phyloP scores from a whole-genome alignment of 1,140 invertebrate species.

The Drosophila bocqueti region DNA sequence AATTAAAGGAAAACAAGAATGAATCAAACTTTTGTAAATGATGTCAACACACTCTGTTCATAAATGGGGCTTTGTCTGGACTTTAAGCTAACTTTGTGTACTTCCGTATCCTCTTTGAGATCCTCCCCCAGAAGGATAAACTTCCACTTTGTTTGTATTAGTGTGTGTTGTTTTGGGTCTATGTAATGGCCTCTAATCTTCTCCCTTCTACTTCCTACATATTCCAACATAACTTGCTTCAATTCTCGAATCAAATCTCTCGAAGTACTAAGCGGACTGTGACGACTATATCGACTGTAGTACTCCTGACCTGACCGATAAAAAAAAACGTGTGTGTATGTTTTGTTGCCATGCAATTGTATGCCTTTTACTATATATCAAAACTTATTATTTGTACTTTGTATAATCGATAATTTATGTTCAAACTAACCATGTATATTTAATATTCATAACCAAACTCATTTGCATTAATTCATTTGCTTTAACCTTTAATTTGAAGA shows the following conservation, averaged over 20 bases:
- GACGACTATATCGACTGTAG: conserved; percentile 1
- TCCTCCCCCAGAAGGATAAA: background rate
- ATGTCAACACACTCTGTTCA: conserved; percentile 31
- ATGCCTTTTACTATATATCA: conserved; percentile 76
- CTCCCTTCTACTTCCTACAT: conserved; percentile 1
- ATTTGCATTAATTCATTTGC: background rate
- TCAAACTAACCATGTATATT: conserved; percentile 3
- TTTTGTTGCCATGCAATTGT: conserved; percentile 81
- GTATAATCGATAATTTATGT: conserved; percentile 10
- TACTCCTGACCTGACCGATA: conserved; percentile 38
- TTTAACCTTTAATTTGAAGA: background rate
- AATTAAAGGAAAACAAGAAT: conserved; percentile 8
- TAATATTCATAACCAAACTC: conserved; percentile 10
- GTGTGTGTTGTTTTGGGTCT: conserved; percentile 43
- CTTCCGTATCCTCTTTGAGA: background rate
- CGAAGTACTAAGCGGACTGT: conserved; percentile 7
- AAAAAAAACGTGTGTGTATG: conserved; percentile 77
- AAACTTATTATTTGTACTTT: conserved; percentile 45
- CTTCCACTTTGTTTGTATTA: conserved; percentile 8
- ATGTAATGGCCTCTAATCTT: conserved; percentile 11
- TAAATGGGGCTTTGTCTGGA: conserved; percentile 33
- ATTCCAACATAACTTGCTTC: conserved; percentile 2
- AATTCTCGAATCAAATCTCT: conserved; percentile 12
- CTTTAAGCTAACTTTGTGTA: conserved; percentile 7
- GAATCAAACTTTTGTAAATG: conserved; percentile 31